Base-by-base conservation (phyloP, 2,888 invertebrate genomes). In the Agriopis marginaria region DNA sequence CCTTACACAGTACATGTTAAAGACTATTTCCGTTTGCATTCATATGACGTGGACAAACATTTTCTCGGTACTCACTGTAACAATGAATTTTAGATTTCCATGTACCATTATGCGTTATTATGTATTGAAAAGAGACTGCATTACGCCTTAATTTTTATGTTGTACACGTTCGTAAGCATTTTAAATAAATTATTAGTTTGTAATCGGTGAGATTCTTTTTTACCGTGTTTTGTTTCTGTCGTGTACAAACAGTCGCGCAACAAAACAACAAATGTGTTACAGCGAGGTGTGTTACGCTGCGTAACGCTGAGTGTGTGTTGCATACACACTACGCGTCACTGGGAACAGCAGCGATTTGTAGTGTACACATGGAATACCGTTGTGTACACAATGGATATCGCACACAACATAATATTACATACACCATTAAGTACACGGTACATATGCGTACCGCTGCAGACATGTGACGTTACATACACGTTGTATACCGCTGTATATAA, bases 271-370 rank as follows among this genome's bases (percentile, higher is more conserved):
- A 55, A 40, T 39, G 40, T n/a, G 51, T 51, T 51, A 51, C 39
- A 39, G 10, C 47, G 58, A 58, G 44, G 53, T 45, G 14, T 54
- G 32, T 45, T 11, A 17, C 11, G 45, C 17, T 17, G 45, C 54
- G 47, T 10, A 44, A 11, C 42, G 60, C 44, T n/a, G 72, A 58
- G 62, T 10, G n/a, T 11, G 8, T 10, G 59, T 71, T 51, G 70
- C 59, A 54, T 47, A 64, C 69, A 32, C 56, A 11, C 45, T 11
- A 11, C 45, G 45, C 5, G 11, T 12, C 17, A 59, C 45, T 17
- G 50, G 12, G 14, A 17, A 17, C 45, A 5, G 1, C 11, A 5
- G 11, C 12, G 45, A 2, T 0, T 47, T 12, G 17, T 23, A 23
- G 17, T 3, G 47, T 47, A 12, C 45, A 49, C n/a, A 7, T n/a